Conservation (phyloP, 1,140 invertebrate genomes). For the Euwallacea similis region DNA sequence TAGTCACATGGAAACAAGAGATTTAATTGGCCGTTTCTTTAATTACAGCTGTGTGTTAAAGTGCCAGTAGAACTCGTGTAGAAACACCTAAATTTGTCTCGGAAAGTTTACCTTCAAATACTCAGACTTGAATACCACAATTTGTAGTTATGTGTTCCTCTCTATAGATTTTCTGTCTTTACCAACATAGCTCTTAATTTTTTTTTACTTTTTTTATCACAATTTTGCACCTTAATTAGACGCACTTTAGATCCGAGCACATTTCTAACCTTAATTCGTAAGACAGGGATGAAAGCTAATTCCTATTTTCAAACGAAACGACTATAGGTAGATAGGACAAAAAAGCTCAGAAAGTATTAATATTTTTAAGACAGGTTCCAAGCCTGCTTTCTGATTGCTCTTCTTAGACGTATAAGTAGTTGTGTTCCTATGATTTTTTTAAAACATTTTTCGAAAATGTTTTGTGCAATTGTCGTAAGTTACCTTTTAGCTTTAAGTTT, state of each 20-base stretch:
- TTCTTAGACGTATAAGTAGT: slow-evolving; percentile 5
- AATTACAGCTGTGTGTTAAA: neutral
- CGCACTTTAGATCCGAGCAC: slow-evolving; percentile 10
- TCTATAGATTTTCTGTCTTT: slow-evolving; percentile 12
- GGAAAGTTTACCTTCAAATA: no score
- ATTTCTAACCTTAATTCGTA: slow-evolving; percentile 24
- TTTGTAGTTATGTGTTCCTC: slow-evolving; percentile 26
- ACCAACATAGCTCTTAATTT: slow-evolving; percentile 10
- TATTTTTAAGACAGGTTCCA: neutral
- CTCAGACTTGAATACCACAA: neutral
- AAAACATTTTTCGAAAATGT: slow-evolving; percentile 31
- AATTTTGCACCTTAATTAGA: slow-evolving; percentile 19
- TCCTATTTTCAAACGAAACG: neutral
- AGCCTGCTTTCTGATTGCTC: neutral
- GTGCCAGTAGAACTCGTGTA: neutral
- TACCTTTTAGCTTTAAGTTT: slow-evolving; percentile 26
- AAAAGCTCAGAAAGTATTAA: neutral
- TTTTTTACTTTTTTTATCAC: slow-evolving; percentile 11
- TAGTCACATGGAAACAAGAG: slow-evolving; percentile 7
- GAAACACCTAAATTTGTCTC: no score
- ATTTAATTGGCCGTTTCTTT: slow-evolving; percentile 25
- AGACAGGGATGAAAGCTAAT: slow-evolving; percentile 13
- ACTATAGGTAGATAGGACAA: no score
- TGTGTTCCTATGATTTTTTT: slow-evolving; percentile 26
- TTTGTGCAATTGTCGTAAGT: slow-evolving; percentile 32